Evolutionary conservation across 2,888 invertebrate genomes (phyloP).

Genomic region (Troglohyphantes excavatus): DNA sequence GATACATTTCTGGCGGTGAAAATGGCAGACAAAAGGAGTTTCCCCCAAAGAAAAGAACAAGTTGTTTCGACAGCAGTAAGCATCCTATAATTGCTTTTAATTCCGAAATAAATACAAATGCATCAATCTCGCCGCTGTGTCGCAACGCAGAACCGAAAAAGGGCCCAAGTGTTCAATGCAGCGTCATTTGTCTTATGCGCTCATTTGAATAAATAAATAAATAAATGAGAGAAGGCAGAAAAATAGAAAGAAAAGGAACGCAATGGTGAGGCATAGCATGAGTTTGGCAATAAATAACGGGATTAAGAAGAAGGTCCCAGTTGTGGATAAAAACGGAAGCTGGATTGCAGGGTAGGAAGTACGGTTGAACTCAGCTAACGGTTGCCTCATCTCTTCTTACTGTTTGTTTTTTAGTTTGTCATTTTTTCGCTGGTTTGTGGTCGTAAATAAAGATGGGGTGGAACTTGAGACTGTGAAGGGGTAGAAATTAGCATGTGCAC

Average conservation of each 20-base stretch:
- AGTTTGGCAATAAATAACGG: constrained; percentile 6
- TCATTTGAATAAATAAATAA: not conserved
- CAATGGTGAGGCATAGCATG: constrained; percentile 5
- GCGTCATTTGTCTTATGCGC: not conserved
- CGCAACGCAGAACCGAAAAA: not conserved
- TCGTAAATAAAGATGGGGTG: constrained; percentile 12
- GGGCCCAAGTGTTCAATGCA: not conserved
- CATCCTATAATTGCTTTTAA: not conserved
- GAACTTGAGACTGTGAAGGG: not conserved
- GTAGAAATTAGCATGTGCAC: not conserved
- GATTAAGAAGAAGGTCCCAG: constrained; percentile 4
- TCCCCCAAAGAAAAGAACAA: too few relatives aligned
- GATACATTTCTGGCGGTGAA: too few relatives aligned
- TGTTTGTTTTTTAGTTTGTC: constrained; percentile 6
- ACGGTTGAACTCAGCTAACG: not conserved
- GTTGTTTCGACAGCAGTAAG: too few relatives aligned
- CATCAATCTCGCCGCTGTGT: not conserved
- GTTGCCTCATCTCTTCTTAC: constrained; percentile 9
- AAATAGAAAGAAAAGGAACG: not conserved
- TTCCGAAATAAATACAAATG: not conserved
- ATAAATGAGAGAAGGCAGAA: not conserved
- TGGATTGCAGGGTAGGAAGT: constrained; percentile 26
- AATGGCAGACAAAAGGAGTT: too few relatives aligned
- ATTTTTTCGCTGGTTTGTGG: not conserved
- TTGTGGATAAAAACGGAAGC: constrained; percentile 25